These are phyloP conservation scores for Theocolax elegans DNA, from an alignment of 1,140 invertebrate genomes.

Conservation along the genomic window DNA sequence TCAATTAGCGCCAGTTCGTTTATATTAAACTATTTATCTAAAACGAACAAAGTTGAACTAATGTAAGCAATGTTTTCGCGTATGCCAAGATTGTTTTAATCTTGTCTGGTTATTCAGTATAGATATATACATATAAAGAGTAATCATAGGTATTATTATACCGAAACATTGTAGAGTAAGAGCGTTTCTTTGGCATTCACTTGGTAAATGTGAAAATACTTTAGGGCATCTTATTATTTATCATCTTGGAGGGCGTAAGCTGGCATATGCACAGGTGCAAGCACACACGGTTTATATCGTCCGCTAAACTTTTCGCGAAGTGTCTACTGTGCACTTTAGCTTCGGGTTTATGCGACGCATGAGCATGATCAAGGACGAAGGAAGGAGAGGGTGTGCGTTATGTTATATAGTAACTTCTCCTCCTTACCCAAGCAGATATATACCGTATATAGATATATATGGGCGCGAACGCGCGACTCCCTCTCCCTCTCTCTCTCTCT, in stretches of 20 bases:
- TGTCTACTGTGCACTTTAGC: slow-evolving; percentile 51
- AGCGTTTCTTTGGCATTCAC: neutral
- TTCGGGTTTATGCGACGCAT: slow-evolving; percentile 17
- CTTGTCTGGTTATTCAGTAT: no score
- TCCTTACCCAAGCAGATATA: no score
- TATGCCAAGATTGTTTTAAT: no score
- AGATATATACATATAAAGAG: no score
- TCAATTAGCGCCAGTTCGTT: no score
- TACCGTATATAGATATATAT: no score
- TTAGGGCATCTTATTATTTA: slow-evolving; percentile 31
- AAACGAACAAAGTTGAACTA: no score
- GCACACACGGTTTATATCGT: slow-evolving; percentile 34
- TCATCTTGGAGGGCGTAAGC: neutral
- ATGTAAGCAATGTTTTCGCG: no score
- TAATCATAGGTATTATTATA: no score
- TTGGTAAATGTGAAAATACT: slow-evolving; percentile 39
- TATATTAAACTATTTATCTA: no score
- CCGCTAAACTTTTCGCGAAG: slow-evolving; percentile 53
- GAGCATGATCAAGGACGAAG: slow-evolving; percentile 30
- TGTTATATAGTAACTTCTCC: slow-evolving; percentile 45
- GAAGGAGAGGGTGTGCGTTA: slow-evolving; percentile 49
- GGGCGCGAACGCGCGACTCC: no score
- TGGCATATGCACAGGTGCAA: slow-evolving; percentile 26
- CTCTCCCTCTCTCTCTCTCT: no score
- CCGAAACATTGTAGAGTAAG: neutral